Conservation (phyloP, 2,113 vertebrate genomes). For the Tetraodon nigroviridis region DNA sequence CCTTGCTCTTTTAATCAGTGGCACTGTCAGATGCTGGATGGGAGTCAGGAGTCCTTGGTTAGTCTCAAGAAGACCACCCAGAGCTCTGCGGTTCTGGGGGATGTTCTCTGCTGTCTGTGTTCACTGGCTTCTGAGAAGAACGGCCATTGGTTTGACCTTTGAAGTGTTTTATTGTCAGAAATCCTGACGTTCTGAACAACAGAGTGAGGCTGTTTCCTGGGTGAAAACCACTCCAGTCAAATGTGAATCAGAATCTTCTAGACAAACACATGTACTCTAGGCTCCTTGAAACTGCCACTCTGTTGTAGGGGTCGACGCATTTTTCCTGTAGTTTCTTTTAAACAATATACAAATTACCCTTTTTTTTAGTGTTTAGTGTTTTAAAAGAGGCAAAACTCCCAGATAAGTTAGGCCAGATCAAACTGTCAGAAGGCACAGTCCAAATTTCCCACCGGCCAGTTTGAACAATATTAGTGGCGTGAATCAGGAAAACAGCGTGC, state of each 20-base stretch:
- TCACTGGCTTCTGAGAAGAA: slow-evolving; percentile 43
- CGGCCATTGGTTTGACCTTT: slow-evolving; percentile 23
- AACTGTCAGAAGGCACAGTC: too few species aligned
- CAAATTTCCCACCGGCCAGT: too few species aligned
- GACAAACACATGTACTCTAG: too few species aligned
- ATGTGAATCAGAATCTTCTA: too few species aligned
- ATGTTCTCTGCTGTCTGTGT: slow-evolving; percentile 42
- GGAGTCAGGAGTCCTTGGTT: slow-evolving; percentile 50
- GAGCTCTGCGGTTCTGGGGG: slow-evolving; percentile 47
- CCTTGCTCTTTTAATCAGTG: slow-evolving; percentile 41
- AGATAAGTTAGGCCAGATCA: too few species aligned
- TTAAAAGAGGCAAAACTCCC: not conserved
- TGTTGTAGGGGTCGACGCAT: too few species aligned
- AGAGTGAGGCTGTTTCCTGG: not conserved
- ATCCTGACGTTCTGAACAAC: not conserved
- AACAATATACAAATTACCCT: not conserved
- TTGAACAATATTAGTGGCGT: too few species aligned
- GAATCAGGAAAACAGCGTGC: too few species aligned
- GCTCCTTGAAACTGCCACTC: too few species aligned
- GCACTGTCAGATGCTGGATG: slow-evolving; percentile 53
- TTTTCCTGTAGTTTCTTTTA: too few species aligned
- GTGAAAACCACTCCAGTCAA: too few species aligned
- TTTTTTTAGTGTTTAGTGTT: too few species aligned
- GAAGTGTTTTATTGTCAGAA: not conserved
- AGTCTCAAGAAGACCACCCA: slow-evolving; percentile 69